Conservation (phyloP, 64 coral and sea anemone genomes). For the Stichodactyla helianthus region DNA sequence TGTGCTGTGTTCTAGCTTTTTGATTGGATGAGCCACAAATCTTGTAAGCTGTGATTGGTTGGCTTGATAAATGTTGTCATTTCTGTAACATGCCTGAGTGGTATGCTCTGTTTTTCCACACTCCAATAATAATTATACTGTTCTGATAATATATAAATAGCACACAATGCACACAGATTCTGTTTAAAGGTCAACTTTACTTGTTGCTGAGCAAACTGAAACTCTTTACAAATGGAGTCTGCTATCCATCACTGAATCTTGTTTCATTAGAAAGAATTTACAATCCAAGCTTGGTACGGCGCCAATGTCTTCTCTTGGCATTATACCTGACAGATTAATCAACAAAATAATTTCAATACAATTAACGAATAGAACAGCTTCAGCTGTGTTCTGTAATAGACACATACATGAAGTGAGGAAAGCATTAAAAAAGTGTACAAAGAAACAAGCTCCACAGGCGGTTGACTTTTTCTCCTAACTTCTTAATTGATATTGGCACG, state of each 20-base stretch:
- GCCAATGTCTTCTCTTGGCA: slow-evolving; percentile 70
- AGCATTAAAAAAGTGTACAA: too few species aligned
- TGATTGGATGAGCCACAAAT: too few species aligned
- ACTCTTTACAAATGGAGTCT: background rate
- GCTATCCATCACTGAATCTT: background rate
- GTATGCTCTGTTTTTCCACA: background rate
- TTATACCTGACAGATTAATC: slow-evolving; percentile 37
- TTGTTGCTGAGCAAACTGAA: background rate
- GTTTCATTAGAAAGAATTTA: background rate
- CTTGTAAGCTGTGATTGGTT: too few species aligned
- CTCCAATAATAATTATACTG: background rate
- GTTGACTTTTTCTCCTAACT: too few species aligned
- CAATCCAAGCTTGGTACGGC: slow-evolving; percentile 65
- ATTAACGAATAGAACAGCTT: background rate
- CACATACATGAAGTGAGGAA: too few species aligned
- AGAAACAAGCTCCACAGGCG: too few species aligned
- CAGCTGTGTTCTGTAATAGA: background rate
- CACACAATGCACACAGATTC: background rate
- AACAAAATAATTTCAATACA: background rate
- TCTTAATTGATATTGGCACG: too few species aligned
- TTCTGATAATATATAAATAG: background rate
- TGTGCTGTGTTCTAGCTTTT: too few species aligned
- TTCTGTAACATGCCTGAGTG: too few species aligned
- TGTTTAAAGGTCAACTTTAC: background rate
- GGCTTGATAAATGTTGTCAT: too few species aligned